phyloP scores from a whole-genome alignment of 2,113 vertebrate genomes.

The Chionodraco myersi region DNA sequence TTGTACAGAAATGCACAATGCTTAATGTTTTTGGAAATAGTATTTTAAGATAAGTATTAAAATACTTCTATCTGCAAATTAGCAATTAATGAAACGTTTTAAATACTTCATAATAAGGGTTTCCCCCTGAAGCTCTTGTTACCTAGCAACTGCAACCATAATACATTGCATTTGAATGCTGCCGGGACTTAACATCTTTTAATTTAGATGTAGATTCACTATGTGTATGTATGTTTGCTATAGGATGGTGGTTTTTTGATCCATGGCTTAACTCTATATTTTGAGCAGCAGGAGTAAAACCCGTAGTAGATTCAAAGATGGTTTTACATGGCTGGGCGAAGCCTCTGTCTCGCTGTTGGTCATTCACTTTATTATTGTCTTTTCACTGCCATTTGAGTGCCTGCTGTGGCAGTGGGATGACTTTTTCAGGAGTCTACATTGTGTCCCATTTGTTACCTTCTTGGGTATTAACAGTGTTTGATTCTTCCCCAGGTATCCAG shows the following conservation, averaged over 20 bases:
- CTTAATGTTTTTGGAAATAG: not conserved
- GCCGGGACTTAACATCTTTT: slow-evolving; percentile 59
- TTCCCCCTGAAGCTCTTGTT: slow-evolving; percentile 81
- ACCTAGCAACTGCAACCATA: slow-evolving; percentile 85
- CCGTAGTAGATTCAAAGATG: slow-evolving; percentile 23
- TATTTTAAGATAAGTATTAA: slow-evolving; percentile 46
- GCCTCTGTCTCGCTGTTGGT: slow-evolving; percentile 52
- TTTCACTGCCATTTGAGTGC: slow-evolving; percentile 37
- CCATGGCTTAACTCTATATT: slow-evolving; percentile 13
- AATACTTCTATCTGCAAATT: slow-evolving; percentile 68
- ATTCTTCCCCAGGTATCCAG: slow-evolving; percentile 54
- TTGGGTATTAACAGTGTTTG: slow-evolving; percentile 60
- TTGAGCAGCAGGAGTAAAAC: slow-evolving; percentile 17
- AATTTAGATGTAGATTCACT: slow-evolving; percentile 55
- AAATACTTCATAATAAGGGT: slow-evolving; percentile 83
- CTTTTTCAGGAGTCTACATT: slow-evolving; percentile 64
- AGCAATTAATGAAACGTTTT: slow-evolving; percentile 80
- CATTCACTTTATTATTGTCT: slow-evolving; percentile 64
- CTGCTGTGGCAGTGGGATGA: slow-evolving; percentile 55
- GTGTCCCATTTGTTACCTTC: slow-evolving; percentile 49
- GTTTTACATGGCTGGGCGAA: slow-evolving; percentile 48
- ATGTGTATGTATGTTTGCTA: slow-evolving; percentile 21
- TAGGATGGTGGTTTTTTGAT: not conserved
- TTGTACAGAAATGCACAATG: not conserved
- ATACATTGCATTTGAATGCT: slow-evolving; percentile 65